These are phyloP conservation scores for Odontesthes bonariensis DNA, from an alignment of 2,113 vertebrate genomes.

Conservation along the genomic window DNA sequence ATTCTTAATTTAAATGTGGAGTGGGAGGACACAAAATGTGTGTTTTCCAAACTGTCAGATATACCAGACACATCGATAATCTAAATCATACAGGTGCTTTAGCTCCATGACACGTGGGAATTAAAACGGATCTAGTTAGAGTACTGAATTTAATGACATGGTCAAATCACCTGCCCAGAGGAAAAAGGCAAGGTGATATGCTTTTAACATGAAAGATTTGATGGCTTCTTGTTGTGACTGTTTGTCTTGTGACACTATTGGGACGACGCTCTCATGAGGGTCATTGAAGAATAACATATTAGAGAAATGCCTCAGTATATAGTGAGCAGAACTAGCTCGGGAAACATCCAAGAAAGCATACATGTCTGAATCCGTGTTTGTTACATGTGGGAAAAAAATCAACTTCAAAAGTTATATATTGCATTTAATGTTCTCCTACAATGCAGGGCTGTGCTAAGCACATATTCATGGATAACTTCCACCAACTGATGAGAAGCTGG, in stretches of 20 bases:
- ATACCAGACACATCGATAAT: background rate
- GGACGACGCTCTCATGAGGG: background rate
- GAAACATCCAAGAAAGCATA: too few relatives aligned
- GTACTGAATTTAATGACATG: background rate
- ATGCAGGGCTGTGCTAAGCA: background rate
- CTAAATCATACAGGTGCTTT: background rate
- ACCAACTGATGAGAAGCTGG: background rate
- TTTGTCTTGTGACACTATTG: background rate
- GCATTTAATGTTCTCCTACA: background rate
- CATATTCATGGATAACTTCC: background rate
- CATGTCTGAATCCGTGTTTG: too few relatives aligned
- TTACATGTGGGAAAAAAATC: too few relatives aligned
- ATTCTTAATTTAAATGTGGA: background rate
- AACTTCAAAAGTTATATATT: too few relatives aligned
- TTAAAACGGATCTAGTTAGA: background rate
- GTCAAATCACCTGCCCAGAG: background rate
- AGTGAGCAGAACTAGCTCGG: too few relatives aligned
- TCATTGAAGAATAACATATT: background rate
- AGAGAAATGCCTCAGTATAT: too few relatives aligned
- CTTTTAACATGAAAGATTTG: conserved; percentile 1
- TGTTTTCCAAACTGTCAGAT: background rate
- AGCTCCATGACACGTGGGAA: background rate
- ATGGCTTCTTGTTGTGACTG: conserved; percentile 3
- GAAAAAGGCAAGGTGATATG: background rate
- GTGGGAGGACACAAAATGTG: background rate